Evolutionary conservation across 2,113 vertebrate species (phyloP).

Genomic region (Macaca mulatta): DNA sequence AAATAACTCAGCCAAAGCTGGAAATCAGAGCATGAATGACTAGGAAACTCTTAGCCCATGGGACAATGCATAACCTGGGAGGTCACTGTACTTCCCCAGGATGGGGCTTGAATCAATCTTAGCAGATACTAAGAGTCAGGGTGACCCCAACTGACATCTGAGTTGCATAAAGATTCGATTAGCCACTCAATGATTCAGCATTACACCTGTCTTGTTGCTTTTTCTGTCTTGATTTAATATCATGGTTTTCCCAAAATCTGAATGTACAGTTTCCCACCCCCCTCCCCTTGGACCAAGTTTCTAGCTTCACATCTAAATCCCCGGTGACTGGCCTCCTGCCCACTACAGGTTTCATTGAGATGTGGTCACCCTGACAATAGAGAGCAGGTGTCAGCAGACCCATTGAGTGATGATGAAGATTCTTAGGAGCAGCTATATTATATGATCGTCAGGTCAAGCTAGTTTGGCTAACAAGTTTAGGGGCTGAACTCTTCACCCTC

Average conservation of each 20-base stretch:
- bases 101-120: background rate
- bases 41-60: background rate
- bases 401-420: background rate
- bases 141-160: background rate
- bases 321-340: background rate
- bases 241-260: background rate
- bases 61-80: background rate
- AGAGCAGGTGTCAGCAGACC: background rate
- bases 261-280: background rate
- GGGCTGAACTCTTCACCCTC: background rate
- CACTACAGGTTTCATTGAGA: background rate
- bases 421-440: background rate
- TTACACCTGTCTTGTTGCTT: background rate
- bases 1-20: background rate
- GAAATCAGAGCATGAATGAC: background rate
- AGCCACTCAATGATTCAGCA: background rate
- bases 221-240: constrained; percentile 31
- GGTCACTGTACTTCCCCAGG: rapidly evolving
- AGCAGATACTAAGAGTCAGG: background rate
- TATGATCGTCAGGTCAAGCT: background rate
- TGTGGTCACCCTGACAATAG: background rate
- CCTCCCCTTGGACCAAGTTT: background rate
- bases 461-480: background rate
- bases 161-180: background rate
- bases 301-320: background rate